Percentiles rank a stretch among this genome's conserved stretches.
phyloP scores from a whole-genome alignment of 2,888 invertebrate species.

The Diplolepis rosae region DNA sequence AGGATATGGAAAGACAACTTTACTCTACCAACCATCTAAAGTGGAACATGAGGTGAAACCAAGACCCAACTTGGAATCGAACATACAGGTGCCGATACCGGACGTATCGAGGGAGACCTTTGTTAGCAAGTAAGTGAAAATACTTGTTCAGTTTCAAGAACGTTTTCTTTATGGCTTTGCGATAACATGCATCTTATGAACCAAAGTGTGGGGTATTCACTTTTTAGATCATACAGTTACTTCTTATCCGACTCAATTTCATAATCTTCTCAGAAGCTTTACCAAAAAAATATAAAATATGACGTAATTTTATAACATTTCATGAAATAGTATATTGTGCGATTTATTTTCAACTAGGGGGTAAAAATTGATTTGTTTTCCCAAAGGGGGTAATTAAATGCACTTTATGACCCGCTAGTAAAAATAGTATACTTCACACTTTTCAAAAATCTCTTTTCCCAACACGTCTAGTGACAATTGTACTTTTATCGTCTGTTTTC shows the following conservation, averaged over 20 bases:
- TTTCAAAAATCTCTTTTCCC: no score
- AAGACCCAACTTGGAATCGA: neutral
- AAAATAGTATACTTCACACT: no score
- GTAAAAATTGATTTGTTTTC: no score
- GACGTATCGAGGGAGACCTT: neutral
- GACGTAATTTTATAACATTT: no score
- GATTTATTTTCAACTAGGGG: no score
- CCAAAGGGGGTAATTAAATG: no score
- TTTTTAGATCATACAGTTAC: neutral
- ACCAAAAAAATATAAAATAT: no score
- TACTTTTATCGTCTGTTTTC: no score
- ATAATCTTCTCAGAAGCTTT: neutral
- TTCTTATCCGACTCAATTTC: neutral
- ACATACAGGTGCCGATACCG: neutral
- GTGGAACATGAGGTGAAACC: neutral
- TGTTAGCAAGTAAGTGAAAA: constrained; percentile 16
- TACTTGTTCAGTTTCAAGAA: constrained; percentile 23
- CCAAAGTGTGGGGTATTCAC: neutral
- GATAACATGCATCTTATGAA: neutral
- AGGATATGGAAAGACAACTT: neutral
- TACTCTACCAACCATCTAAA: neutral
- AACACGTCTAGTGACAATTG: no score
- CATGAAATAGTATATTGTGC: no score
- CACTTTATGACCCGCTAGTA: no score
- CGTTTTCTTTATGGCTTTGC: constrained; percentile 4